These are phyloP conservation scores for Rapana venosa DNA, from an alignment of 2,888 invertebrate species.

Conservation along the genomic window DNA sequence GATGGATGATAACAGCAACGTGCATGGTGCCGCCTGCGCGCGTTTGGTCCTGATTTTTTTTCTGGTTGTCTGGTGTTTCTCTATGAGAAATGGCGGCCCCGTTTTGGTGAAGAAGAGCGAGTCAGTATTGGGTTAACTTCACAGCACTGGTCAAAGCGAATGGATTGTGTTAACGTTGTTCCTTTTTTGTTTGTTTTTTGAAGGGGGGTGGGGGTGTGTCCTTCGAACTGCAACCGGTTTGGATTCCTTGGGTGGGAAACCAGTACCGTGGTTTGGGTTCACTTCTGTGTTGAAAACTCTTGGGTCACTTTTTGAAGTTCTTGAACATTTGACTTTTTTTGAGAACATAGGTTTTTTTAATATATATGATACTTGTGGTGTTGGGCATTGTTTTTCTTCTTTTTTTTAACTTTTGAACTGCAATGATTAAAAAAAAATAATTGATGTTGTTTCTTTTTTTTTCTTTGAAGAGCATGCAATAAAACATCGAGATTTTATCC, in stretches of 20 bases:
- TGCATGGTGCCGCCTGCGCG: background rate
- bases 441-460: slow-evolving; percentile 5
- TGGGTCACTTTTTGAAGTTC: background rate
- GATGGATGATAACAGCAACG: background rate
- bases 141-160: background rate
- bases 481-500: slow-evolving; percentile 16
- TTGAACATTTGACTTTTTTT: background rate
- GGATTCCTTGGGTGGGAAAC: background rate
- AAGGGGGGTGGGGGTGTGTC: no score
- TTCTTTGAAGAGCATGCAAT: slow-evolving; percentile 21
- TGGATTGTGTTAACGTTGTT: background rate
- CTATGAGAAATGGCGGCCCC: background rate
- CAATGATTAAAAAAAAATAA: background rate
- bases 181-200: background rate
- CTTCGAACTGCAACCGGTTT: background rate
- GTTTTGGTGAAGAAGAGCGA: background rate
- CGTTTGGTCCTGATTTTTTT: background rate
- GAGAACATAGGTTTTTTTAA: background rate
- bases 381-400: background rate
- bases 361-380: background rate
- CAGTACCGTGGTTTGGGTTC: background rate
- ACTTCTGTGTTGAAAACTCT: background rate
- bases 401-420: background rate
- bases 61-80: slow-evolving; percentile 5
- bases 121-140: background rate